Base-by-base conservation (phyloP, 2,113 vertebrate genomes). In the Marmota flaviventris region DNA sequence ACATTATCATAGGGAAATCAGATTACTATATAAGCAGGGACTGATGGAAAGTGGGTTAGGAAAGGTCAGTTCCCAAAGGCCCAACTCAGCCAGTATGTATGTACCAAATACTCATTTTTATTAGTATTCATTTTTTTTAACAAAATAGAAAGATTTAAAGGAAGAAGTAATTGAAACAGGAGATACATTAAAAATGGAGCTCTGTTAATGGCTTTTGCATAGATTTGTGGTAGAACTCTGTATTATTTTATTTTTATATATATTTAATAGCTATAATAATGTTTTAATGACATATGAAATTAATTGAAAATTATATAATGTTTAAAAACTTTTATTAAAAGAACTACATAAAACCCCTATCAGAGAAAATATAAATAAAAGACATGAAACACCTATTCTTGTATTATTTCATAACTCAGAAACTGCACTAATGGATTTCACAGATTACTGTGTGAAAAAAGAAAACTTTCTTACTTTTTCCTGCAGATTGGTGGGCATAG, bases 401-500 rank as follows among this genome's bases (percentile, higher is more conserved):
- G 10, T 61, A 58, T 79, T 48, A 56, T 39, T 8, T 13, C n/a
- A 76, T 61, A 72, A 89, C 17, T 90, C 81, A 81, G 88, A 95
- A 95, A 76, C 24, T 18, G 2, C 48, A 32, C 27, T 89, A 89
- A 89, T 84, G 48, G 14, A 87, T 93, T 96, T 94, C 91, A 82
- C 48, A 83, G 61, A 94, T 70, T 82, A 51, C 63, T 69, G 67
- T 29, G 22, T 89, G 20, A 90, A 79, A 96, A 87, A 42, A 45
- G 29, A 24, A 90, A 75, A 76, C 25, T 53, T 78, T 89, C 56
- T 89, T 6, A 8, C 29, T 56, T 76, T 88, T 76, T 77, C 39
- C 53, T 89, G 58, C 53, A 91, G 11, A 24, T 89, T 86, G 70
- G 24, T 39, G 73, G 2, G 45, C 14, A 45, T 42, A 77, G 69